phyloP scores from a whole-genome alignment of 2,888 invertebrate genomes.

The Exephanes ischioxanthus region DNA sequence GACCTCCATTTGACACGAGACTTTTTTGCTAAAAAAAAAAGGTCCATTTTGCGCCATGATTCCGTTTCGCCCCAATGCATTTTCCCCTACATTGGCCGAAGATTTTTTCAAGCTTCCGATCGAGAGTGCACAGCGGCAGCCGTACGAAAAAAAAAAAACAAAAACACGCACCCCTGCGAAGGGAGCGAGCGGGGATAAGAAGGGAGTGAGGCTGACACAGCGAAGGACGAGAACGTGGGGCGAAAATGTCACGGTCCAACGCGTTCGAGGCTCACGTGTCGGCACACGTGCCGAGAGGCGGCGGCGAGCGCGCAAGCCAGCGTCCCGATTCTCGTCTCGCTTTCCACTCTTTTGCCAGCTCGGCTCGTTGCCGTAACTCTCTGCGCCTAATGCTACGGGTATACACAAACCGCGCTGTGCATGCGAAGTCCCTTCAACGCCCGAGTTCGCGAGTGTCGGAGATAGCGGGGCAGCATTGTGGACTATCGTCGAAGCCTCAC shows the following conservation, averaged over 20 bases:
- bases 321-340: constrained; percentile 9
- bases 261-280: constrained; percentile 83
- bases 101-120: constrained; percentile 13
- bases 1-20: no score
- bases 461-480: not conserved
- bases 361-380: not conserved
- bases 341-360: constrained; percentile 53
- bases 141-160: constrained; percentile 24
- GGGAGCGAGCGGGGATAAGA: constrained; percentile 61
- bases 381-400: not conserved
- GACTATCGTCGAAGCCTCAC: constrained; percentile 31
- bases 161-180: constrained; percentile 58
- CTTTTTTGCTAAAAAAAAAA: no score
- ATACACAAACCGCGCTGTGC: not conserved
- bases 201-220: constrained; percentile 56
- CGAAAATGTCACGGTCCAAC: constrained; percentile 80
- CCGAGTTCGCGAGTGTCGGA: not conserved
- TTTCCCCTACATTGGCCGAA: not conserved
- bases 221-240: constrained; percentile 67
- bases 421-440: not conserved
- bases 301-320: constrained; percentile 66
- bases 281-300: constrained; percentile 81
- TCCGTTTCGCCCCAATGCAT: no score
- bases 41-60: no score
- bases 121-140: not conserved